A percentile compares a stretch with the other conserved stretches of the same genome.
These are phyloP conservation scores for Tryphoninae sp. DNA, from an alignment of 2,888 invertebrate species.

Conservation along the genomic window DNA sequence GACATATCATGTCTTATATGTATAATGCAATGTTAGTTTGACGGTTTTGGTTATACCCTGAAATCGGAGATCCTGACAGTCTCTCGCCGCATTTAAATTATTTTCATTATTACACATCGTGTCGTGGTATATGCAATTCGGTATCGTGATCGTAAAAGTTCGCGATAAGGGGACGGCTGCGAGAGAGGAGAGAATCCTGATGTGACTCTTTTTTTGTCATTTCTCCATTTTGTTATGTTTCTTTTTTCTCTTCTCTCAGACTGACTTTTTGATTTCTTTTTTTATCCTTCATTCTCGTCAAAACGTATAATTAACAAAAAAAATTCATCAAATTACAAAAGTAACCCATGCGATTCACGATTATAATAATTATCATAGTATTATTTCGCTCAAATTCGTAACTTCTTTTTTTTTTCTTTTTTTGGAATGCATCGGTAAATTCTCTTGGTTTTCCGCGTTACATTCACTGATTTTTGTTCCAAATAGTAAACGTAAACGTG, in stretches of 20 bases:
- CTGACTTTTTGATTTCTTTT: slow-evolving; percentile 28
- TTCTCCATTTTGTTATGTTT: neutral
- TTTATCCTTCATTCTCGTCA: slow-evolving; percentile 31
- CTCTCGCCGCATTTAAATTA: slow-evolving; percentile 47
- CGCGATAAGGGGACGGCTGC: slow-evolving; percentile 58
- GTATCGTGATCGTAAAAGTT: slow-evolving; percentile 41
- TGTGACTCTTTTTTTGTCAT: neutral
- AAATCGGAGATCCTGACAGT: slow-evolving; percentile 45
- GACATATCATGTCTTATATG: slow-evolving; percentile 44
- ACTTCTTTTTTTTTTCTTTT: slow-evolving; percentile 41
- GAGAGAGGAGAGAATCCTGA: slow-evolving; percentile 45
- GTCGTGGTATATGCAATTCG: slow-evolving; percentile 53
- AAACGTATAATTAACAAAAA: slow-evolving; percentile 37
- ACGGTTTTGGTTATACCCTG: slow-evolving; percentile 64
- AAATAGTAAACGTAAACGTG: slow-evolving; percentile 65
- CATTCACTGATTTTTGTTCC: slow-evolving; percentile 40
- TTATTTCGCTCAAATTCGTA: slow-evolving; percentile 31
- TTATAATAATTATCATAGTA: slow-evolving; percentile 43
- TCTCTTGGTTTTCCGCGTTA: slow-evolving; percentile 39
- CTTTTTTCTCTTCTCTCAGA: slow-evolving; percentile 19
- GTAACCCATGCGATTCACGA: slow-evolving; percentile 58
- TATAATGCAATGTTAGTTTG: slow-evolving; percentile 56
- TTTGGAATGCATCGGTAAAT: slow-evolving; percentile 61
- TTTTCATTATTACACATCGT: slow-evolving; percentile 41
- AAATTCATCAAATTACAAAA: slow-evolving; percentile 52